Base-by-base conservation (phyloP, 1,140 invertebrate genomes). In the Drosophila pachea region DNA sequence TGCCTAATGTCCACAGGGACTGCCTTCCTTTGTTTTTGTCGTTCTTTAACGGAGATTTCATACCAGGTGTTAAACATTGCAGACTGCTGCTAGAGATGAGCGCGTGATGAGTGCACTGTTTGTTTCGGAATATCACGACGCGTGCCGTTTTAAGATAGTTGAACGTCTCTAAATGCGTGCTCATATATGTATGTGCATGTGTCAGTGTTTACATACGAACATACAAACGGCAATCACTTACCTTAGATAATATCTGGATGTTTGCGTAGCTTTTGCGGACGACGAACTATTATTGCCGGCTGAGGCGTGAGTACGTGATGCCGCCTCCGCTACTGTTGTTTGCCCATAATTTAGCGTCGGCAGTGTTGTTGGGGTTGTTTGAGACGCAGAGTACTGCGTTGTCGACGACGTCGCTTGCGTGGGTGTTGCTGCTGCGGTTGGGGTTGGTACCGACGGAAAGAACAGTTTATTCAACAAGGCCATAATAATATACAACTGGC, bases 231-330 rank as follows among this genome's bases (percentile, higher is more conserved):
- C 55, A 70, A 73, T 56, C 66, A 88, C 87, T 88, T 86, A 89
- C 87, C 87, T 89, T 83, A 89, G 82, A 87, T 89, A 89, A 76
- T 89, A 88, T 81, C 88, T 87, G 64, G 87, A 88, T 74, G 87
- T 84, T 84, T 86, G 81, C 63, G 81, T 76, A 74, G 79, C 66
- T 84, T 82, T 82, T 72, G 74, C 78, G 78, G 78, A 83, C 78
- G 78, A 78, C 78, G 78, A 82, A 82, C 78, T 82, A 78, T 82
- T 82, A 60, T 74, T 74, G 65, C 70, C 60, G 70, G 64, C 58
- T 45, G 75, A 76, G 69, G 70, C 73, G 62, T 77, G 77, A 55
- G 81, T 74, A 83, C 78, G 78, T 78, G 78, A 81, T 75, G 77
- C 74, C 77, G 75, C 72, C 61, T 74, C 54, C 71, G 77, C 67